Evolutionary conservation across 2,888 invertebrate genomes (phyloP).

Genomic region (Keiferia lycopersicella): DNA sequence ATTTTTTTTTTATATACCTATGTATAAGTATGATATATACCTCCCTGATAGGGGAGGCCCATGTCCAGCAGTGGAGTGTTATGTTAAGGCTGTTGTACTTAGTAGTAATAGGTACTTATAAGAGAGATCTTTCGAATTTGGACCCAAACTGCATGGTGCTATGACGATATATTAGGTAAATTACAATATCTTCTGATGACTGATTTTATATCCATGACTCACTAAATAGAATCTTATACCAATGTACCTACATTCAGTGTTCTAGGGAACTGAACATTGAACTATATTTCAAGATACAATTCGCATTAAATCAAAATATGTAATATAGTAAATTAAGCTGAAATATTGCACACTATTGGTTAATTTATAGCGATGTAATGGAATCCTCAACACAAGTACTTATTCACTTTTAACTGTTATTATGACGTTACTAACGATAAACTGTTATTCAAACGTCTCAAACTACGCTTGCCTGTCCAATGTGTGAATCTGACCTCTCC

Average conservation of each 20-base stretch:
- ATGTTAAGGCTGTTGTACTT: too few species aligned
- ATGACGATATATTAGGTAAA: constrained; percentile 20
- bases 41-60: too few species aligned
- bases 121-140: constrained; percentile 2
- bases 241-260: constrained; percentile 13
- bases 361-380: constrained; percentile 5
- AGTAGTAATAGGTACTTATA: too few species aligned
- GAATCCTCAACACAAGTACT: not conserved
- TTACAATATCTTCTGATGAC: constrained; percentile 25
- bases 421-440: too few species aligned
- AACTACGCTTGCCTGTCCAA: too few species aligned
- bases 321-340: not conserved
- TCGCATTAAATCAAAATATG: constrained; percentile 26
- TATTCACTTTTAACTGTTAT: too few species aligned
- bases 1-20: too few species aligned
- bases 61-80: too few species aligned
- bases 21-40: too few species aligned
- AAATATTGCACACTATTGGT: not conserved
- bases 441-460: not conserved
- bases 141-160: constrained; percentile 9
- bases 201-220: constrained; percentile 26
- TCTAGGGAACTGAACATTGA: not conserved
- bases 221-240: constrained; percentile 22
- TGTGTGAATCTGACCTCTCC: too few species aligned
- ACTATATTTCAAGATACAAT: not conserved